These are phyloP conservation scores for Drosophila kanapiae DNA, from an alignment of 1,140 invertebrate genomes.

Conservation along the genomic window DNA sequence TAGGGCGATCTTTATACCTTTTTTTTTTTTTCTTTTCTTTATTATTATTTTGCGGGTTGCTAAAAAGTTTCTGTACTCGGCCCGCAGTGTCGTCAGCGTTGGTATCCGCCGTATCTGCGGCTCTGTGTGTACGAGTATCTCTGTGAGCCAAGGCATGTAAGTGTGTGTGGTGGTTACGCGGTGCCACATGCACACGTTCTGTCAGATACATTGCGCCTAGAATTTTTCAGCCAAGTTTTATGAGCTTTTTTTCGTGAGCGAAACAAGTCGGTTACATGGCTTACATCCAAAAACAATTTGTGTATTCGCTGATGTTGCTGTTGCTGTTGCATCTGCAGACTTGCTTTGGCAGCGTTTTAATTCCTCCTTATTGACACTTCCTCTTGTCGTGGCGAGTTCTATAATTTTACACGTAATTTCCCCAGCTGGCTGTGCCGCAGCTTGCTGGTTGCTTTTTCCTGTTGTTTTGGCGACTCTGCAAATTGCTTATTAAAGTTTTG, in stretches of 20 bases:
- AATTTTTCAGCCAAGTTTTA: conserved; percentile 45
- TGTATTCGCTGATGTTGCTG: conserved; percentile 20
- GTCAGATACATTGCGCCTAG: conserved; percentile 50
- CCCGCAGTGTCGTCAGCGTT: conserved; percentile 30
- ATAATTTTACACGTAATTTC: conserved; percentile 53
- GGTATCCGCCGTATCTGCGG: conserved; percentile 18
- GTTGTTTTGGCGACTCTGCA: conserved; percentile 39
- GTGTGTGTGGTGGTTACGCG: conserved; percentile 24
- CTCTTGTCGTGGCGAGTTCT: conserved; percentile 20
- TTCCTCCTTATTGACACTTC: conserved; percentile 44
- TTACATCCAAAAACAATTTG: conserved; percentile 42
- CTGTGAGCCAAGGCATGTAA: conserved; percentile 11
- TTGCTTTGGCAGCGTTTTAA: conserved; percentile 27
- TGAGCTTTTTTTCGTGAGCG: conserved; percentile 33
- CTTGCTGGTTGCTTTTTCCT: conserved; percentile 8
- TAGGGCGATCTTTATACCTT: conserved; percentile 48
- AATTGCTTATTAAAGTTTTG: conserved; percentile 54
- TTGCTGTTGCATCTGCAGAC: conserved; percentile 36
- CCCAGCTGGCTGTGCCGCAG: conserved; percentile 16
- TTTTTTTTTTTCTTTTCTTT: conserved; percentile 34
- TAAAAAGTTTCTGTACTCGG: conserved; percentile 51
- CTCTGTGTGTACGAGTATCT: conserved; percentile 28
- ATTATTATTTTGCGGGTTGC: conserved; percentile 45
- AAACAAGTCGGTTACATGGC: conserved; percentile 32
- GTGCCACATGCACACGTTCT: conserved; percentile 50